These are phyloP conservation scores for Lates calcarifer DNA, from an alignment of 2,113 vertebrate species.

Conservation along the genomic window DNA sequence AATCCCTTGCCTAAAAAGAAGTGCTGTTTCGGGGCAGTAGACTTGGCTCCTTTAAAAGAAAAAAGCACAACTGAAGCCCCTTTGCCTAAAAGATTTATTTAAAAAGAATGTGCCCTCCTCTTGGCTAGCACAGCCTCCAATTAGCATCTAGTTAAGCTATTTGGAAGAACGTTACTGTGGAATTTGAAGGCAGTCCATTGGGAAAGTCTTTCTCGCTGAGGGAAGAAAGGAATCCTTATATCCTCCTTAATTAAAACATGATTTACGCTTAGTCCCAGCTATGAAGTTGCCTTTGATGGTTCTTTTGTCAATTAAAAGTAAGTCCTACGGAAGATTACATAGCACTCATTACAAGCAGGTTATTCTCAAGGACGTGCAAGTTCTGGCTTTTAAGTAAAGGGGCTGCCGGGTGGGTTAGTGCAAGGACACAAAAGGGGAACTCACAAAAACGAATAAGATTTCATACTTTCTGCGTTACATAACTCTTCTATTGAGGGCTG, in stretches of 20 bases:
- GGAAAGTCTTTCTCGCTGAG: conserved; percentile 70
- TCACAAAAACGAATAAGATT: conserved; percentile 42
- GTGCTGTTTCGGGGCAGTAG: conserved; percentile 26
- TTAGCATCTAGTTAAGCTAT: conserved; percentile 82
- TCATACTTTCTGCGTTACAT: conserved; percentile 34
- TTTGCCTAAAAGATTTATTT: conserved; percentile 74
- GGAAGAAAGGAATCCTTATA: conserved; percentile 79
- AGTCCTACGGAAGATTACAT: conserved; percentile 74
- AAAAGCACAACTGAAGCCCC: conserved; percentile 39
- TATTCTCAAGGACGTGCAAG: conserved; percentile 77
- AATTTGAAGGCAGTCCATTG: conserved; percentile 76
- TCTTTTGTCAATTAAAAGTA: conserved; percentile 82
- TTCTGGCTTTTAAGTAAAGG: conserved; percentile 62
- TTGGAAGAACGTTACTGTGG: conserved; percentile 72
- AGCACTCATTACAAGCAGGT: conserved; percentile 78
- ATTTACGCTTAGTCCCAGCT: conserved; percentile 79
- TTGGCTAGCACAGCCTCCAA: conserved; percentile 77
- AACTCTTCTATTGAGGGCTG: conserved; percentile 38
- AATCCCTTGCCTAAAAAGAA: conserved; percentile 59
- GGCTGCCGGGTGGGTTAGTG: conserved; percentile 57
- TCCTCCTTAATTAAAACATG: conserved; percentile 85
- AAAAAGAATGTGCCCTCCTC: conserved; percentile 63
- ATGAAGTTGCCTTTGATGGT: conserved; percentile 82
- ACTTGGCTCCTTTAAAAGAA: conserved; percentile 55
- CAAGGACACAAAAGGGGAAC: conserved; percentile 59